Base-by-base conservation (phyloP, 2,888 invertebrate species). In the Cyaniris semiargus region DNA sequence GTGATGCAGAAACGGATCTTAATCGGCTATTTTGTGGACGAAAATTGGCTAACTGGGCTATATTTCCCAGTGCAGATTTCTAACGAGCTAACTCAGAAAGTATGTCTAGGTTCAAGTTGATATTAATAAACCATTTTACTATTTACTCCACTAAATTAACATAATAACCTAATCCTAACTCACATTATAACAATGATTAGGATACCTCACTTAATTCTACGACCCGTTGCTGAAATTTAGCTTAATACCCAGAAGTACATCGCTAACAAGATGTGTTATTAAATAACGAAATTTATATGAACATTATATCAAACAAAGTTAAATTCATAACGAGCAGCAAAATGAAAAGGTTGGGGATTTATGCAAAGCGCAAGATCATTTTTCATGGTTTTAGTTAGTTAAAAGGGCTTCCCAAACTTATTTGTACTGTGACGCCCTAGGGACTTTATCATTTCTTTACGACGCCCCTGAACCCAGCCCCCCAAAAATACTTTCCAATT, bases 301-400 rank as follows among this genome's bases (percentile, higher is more conserved):
- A 72, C 72, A 38, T 15, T 72, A 72, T 72, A 74, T 27, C 13
- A 53, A 23, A 74, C 18, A 48, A 74, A 38, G 48, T 48, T 74
- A 74, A 74, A 74, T 74, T 74, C 74, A 74, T 53, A 74, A 23
- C 74, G 38, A 72, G 21, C 48, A 31, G 53, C 23, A 74, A 53
- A 74, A 74, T 53, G 74, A 74, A 74, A 74, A 53, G 48, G 44
- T 44, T 23, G 23, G 48, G 48, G 70, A 76, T 71, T 76, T 21
- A 56, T 72, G n/a, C 21, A 34, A 79, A 78, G 74, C 71, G 77
- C 34, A 56, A 74, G 75, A 66, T 38, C 58, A 60, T 79, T 79
- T 77, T 70, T 78, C 77, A 76, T 15, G 77, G 76, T 78, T 77
- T 79, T 78, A 79, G 70, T 79, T 75, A n/a, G n/a, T n/a, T n/a